Evolutionary conservation across 92 coral and sea anemone species (phyloP), one percentile per base, ranked within the genome.

Genomic region (Ricordea florida): DNA sequence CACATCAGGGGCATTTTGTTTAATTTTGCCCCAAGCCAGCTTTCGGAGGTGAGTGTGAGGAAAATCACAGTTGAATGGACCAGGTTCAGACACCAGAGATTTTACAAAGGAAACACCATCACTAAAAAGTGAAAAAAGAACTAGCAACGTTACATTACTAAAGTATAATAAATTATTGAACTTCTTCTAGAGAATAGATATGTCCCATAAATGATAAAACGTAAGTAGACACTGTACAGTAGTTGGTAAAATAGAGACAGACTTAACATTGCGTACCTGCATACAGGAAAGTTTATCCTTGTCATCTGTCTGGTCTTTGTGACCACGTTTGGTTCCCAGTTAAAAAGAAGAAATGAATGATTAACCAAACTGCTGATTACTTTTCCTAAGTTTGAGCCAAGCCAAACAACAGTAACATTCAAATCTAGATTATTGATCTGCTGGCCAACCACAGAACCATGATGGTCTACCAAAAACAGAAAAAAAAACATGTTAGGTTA

Each of bases 321-420:
- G 11, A 82, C 63, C 2, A 79, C 61, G 58, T 86, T 90, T 14
- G 96, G 96, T 79, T 86, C 87, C 96, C 96, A 90, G 86, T 86
- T 90, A 6, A 87, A 30, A 13, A 86, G 55, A 14, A 90, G 69
- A 63, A 55, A 90, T 48, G 96, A 89, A 16, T 43, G 45, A 44
- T 35, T 74, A 18, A 22, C 53, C 43, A 66, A 40, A 34, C 57
- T 47, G 6, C 17, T 47, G 9, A 86, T 43, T 6, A 57, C 23
- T 23, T 72, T 66, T 59, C 71, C 26, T 20, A 90, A 66, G 28
- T 68, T 65, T 2, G 96, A 90, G 41, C 92, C 96, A 41, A 90
- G 65, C 92, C 92, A 90, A 4, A 75, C 55, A 3, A 90, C 62
- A 0, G 92, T 81, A 34, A 86, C 65, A 67, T 90, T 90, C 40